Percentiles rank a stretch among this genome's conserved stretches.
These are phyloP conservation scores for Neotragus moschatus DNA, from an alignment of 2,113 vertebrate genomes.

Conservation along the genomic window DNA sequence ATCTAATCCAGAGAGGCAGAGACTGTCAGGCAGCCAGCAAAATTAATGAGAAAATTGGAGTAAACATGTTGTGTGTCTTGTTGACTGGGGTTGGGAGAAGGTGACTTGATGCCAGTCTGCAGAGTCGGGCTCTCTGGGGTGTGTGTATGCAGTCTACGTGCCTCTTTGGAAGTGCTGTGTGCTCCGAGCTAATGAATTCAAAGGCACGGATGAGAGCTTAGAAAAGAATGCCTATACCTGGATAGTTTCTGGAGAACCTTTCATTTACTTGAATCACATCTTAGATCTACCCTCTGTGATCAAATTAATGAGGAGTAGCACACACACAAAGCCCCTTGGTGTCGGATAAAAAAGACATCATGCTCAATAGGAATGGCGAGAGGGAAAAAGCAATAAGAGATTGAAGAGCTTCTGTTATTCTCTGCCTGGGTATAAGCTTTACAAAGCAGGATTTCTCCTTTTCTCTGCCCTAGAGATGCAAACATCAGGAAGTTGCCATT, in stretches of 20 bases:
- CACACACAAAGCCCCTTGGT: constrained; percentile 53
- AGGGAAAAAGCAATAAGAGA: constrained; percentile 31
- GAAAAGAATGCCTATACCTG: constrained; percentile 42
- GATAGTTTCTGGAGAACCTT: constrained; percentile 61
- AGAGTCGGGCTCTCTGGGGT: background rate
- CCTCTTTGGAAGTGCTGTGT: background rate
- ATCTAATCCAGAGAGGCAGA: constrained; percentile 25
- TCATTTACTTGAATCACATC: constrained; percentile 65
- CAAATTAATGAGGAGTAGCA: constrained; percentile 66
- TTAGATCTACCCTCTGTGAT: constrained; percentile 69
- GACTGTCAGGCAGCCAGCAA: constrained; percentile 30
- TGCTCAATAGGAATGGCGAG: constrained; percentile 35
- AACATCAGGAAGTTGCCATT: constrained; percentile 29
- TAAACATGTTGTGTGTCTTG: background rate
- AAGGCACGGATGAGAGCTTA: constrained; percentile 35
- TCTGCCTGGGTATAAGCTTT: background rate
- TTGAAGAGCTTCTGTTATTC: constrained; percentile 32
- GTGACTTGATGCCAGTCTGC: constrained; percentile 25
- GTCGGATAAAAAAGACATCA: constrained; percentile 58
- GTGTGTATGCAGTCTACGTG: background rate
- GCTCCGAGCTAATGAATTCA: constrained; percentile 64
- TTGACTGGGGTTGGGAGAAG: background rate
- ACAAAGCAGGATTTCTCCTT: background rate
- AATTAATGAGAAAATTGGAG: constrained; percentile 40
- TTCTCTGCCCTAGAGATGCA: background rate